Conservation (phyloP, 2,797 vertebrate genomes). For the Pelochelys cantorii region DNA sequence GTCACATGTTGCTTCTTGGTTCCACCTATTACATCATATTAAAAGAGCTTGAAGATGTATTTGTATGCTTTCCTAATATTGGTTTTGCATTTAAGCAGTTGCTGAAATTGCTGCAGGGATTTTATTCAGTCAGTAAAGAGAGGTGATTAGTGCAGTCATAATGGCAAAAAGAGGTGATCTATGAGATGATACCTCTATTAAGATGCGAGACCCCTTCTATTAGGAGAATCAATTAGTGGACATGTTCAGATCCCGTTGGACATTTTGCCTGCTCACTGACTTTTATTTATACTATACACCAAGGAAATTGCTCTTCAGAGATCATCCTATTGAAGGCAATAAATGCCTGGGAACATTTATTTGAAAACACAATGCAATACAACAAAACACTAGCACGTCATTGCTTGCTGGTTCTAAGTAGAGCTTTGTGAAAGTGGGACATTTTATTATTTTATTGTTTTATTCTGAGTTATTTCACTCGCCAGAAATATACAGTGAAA, state of each 20-base stretch:
- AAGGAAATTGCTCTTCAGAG: slow-evolving; percentile 41
- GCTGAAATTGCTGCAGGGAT: not conserved
- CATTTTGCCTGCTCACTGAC: slow-evolving; percentile 10
- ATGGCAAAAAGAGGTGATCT: not conserved
- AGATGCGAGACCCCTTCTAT: not conserved
- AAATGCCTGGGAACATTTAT: not conserved
- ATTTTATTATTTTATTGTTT: slow-evolving; percentile 54
- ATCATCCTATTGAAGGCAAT: slow-evolving; percentile 31
- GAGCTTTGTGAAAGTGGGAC: slow-evolving; percentile 35
- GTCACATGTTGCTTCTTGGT: not conserved
- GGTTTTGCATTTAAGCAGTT: not conserved
- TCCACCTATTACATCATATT: not conserved
- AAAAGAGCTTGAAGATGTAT: not conserved
- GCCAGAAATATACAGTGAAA: slow-evolving; percentile 39
- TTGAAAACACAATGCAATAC: slow-evolving; percentile 20
- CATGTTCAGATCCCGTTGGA: not conserved
- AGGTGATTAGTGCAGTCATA: not conserved
- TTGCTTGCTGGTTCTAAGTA: slow-evolving; percentile 22
- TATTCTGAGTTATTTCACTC: slow-evolving; percentile 38
- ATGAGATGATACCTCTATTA: not conserved
- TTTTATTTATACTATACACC: not conserved
- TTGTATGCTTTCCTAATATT: not conserved
- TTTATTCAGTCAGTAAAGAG: not conserved
- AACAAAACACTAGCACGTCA: slow-evolving; percentile 2
- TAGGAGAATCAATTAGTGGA: not conserved